A percentile compares a stretch with the other conserved stretches of the same genome.
Conservation (phyloP, 2,113 vertebrate genomes). For the Perca schrenkii region DNA sequence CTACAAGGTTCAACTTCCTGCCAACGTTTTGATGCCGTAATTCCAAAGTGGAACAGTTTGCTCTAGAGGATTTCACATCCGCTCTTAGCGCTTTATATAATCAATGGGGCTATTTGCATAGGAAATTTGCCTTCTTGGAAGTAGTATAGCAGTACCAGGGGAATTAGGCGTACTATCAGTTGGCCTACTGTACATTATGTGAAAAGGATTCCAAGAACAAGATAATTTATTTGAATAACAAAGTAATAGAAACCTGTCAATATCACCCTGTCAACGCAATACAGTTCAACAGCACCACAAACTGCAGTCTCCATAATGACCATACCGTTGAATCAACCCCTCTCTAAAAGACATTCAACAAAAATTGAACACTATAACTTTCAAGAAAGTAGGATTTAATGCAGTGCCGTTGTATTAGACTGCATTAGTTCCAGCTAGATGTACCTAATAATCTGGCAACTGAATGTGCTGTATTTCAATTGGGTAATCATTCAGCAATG, state of each 20-base stretch:
- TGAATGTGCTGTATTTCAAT: neutral
- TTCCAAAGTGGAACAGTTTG: constrained; percentile 35
- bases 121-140: constrained; percentile 40
- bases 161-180: neutral
- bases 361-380: neutral
- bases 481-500: constrained; percentile 1
- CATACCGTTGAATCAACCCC: neutral
- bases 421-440: neutral
- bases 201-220: neutral
- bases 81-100: constrained; percentile 11
- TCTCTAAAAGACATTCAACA: neutral
- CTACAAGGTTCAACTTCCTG: constrained; percentile 51
- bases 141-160: neutral
- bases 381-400: neutral
- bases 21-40: constrained; percentile 12
- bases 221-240: neutral
- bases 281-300: neutral
- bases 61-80: constrained; percentile 24
- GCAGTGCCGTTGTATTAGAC: neutral
- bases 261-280: neutral
- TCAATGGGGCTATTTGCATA: constrained; percentile 59
- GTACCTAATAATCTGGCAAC: neutral
- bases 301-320: neutral
- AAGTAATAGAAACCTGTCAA: neutral
- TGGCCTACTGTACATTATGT: neutral